Evolutionary conservation across 2,797 vertebrate species (phyloP).

Genomic region (Spinus olivaceus): DNA sequence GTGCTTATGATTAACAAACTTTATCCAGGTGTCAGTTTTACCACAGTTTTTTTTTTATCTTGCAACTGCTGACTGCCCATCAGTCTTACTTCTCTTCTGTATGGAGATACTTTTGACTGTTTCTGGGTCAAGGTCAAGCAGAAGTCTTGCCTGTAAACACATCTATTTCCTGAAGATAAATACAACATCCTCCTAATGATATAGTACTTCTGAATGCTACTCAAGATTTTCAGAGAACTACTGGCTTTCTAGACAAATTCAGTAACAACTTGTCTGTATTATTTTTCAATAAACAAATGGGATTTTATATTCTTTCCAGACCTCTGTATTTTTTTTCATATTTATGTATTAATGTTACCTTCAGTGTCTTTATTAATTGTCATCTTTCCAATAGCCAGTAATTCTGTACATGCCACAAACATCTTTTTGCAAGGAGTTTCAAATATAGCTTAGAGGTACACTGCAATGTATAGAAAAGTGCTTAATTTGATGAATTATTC

Average conservation of each 20-base stretch:
- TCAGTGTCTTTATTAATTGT: not conserved
- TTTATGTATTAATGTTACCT: not conserved
- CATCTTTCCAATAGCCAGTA: not conserved
- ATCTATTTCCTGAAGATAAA: not conserved
- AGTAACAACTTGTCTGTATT: not conserved
- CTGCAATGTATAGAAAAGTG: not conserved
- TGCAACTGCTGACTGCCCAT: not conserved
- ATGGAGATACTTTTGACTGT: not conserved
- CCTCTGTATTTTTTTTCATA: not conserved
- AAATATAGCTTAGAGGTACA: not conserved
- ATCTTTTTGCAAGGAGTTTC: not conserved
- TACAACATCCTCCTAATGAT: not conserved
- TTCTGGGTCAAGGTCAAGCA: not conserved
- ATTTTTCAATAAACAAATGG: not conserved
- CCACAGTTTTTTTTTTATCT: no score
- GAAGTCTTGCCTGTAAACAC: not conserved
- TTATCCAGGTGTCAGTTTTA: not conserved
- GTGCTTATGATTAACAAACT: not conserved
- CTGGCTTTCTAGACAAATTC: not conserved
- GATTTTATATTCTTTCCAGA: not conserved
- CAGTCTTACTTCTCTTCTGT: not conserved
- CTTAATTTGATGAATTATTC: not conserved
- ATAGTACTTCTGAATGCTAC: not conserved
- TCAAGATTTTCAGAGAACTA: not conserved
- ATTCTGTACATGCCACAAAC: not conserved